Evolutionary conservation across 2,113 vertebrate genomes (phyloP).

Genomic region (Periophthalmodon schlosseri): DNA sequence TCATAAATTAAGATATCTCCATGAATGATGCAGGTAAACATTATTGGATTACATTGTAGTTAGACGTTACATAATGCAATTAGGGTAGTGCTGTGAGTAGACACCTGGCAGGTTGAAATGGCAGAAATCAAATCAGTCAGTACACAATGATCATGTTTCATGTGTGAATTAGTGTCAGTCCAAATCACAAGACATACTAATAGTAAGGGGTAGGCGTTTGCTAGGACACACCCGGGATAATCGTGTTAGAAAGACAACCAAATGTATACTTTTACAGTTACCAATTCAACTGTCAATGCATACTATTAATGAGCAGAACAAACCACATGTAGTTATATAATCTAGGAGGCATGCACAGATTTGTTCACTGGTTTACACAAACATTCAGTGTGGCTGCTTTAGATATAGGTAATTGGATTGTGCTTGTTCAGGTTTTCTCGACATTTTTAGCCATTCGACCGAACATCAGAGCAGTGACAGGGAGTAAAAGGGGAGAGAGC

Average conservation of each 20-base stretch:
- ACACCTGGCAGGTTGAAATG: background rate
- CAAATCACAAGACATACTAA: constrained; percentile 4
- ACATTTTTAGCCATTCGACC: background rate
- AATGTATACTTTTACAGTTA: background rate
- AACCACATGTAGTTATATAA: background rate
- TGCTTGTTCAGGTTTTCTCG: background rate
- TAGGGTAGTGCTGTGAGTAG: background rate
- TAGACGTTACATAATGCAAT: constrained; percentile 1
- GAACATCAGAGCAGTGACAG: background rate
- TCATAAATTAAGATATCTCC: constrained; percentile 14
- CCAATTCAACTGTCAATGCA: background rate
- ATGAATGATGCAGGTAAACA: constrained; percentile 12
- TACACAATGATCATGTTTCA: constrained; percentile 5
- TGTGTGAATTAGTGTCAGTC: constrained; percentile 14
- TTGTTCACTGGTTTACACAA: no score
- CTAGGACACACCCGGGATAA: background rate
- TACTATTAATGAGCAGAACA: background rate
- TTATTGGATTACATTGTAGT: background rate
- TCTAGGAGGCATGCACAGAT: no score
- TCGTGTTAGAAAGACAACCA: background rate
- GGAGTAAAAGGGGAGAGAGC: background rate
- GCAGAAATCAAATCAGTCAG: constrained; percentile 8
- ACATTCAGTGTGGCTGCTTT: no score
- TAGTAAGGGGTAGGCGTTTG: background rate
- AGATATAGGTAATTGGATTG: background rate